Conservation (phyloP, 2,888 invertebrate species). For the Prenolepis imparis region DNA sequence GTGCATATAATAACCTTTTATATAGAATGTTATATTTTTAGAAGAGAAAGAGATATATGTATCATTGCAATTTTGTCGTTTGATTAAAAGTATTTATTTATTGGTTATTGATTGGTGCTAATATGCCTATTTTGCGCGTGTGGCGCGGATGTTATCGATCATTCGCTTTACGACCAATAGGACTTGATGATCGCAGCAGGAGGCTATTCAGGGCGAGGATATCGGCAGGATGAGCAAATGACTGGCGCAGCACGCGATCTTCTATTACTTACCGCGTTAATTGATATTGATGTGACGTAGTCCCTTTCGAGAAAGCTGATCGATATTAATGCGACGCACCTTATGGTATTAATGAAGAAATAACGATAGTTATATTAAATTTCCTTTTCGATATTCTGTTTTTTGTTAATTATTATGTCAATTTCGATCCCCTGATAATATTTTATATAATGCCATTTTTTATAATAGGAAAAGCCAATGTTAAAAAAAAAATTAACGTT, state of each 20-base stretch:
- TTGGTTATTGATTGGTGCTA: slow-evolving; percentile 60
- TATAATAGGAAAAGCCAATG: not conserved
- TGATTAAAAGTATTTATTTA: slow-evolving; percentile 44
- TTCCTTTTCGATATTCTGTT: not conserved
- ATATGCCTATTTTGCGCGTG: slow-evolving; percentile 42
- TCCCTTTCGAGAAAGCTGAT: slow-evolving; percentile 74
- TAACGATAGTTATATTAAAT: not conserved
- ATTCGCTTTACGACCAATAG: slow-evolving; percentile 60
- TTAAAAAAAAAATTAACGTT: not conserved
- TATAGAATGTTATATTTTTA: not conserved
- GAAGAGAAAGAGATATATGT: not conserved
- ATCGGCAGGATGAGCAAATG: slow-evolving; percentile 68
- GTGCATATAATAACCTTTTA: not conserved
- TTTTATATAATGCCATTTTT: not conserved
- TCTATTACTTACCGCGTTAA: slow-evolving; percentile 77
- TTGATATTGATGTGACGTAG: slow-evolving; percentile 79
- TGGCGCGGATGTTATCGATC: slow-evolving; percentile 61
- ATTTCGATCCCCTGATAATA: not conserved
- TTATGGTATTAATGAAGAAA: slow-evolving; percentile 52
- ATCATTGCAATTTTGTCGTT: slow-evolving; percentile 19
- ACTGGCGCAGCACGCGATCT: slow-evolving; percentile 76
- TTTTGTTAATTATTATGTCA: not conserved
- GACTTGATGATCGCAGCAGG: slow-evolving; percentile 68
- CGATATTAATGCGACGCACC: slow-evolving; percentile 76
- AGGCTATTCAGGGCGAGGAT: slow-evolving; percentile 63